Conservation (phyloP, 92 coral and sea anemone species). For the Phenganax stokvisi region DNA sequence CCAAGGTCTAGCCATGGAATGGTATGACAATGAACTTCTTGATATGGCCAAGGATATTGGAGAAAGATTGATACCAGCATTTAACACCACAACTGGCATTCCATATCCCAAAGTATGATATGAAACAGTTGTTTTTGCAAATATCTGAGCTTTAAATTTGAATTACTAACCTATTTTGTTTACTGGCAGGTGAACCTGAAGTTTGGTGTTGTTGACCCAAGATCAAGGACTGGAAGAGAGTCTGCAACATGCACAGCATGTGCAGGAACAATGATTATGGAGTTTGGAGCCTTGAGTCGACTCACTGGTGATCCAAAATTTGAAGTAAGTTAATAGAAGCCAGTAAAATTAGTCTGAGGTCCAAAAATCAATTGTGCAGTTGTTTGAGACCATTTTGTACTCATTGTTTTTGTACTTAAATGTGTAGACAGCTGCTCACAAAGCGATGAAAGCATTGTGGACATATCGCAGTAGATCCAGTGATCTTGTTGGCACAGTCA, state of each 20-base stretch:
- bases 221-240: conserved; percentile 90
- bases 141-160: neutral
- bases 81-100: conserved; percentile 96
- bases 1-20: conserved; percentile 66
- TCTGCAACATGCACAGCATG: conserved; percentile 97
- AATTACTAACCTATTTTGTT: neutral
- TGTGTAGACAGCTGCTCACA: conserved; percentile 75
- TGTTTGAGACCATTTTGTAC: neutral
- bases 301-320: conserved; percentile 86
- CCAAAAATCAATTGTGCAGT: neutral
- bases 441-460: conserved; percentile 98
- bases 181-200: conserved; percentile 69
- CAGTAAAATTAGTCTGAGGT: neutral
- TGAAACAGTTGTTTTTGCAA: neutral
- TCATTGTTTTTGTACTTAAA: neutral
- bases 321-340: conserved; percentile 58
- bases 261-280: conserved; percentile 99
- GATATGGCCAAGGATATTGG: conserved; percentile 86
- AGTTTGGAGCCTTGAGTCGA: conserved; percentile 97
- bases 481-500: conserved; percentile 97
- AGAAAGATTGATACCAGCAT: conserved; percentile 80
- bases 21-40: conserved; percentile 83
- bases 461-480: conserved; percentile 84
- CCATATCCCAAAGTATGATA: conserved; percentile 87
- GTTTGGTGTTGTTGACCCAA: conserved; percentile 90